Percentiles rank a stretch among this genome's conserved stretches.
phyloP scores from a whole-genome alignment of 2,888 invertebrate genomes.

The Psylliodes chrysocephalus region DNA sequence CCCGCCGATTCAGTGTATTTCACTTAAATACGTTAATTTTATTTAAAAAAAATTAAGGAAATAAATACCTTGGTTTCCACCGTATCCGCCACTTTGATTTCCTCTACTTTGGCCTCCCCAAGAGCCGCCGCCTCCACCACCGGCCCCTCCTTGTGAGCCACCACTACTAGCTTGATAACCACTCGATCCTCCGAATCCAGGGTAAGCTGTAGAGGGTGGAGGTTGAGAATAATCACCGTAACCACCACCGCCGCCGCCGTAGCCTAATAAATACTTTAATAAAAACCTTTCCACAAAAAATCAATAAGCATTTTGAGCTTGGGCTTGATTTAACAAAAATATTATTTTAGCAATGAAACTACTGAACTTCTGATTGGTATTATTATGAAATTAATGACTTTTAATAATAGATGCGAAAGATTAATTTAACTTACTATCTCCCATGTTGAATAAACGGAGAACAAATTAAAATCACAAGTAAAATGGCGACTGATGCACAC shows the following conservation, averaged over 20 bases:
- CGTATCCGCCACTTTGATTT: conserved; percentile 51
- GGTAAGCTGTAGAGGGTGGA: conserved; percentile 44
- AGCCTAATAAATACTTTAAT: too few relatives aligned
- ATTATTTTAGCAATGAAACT: not conserved
- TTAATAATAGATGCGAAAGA: conserved; percentile 10
- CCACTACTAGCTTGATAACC: conserved; percentile 30
- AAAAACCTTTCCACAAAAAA: too few relatives aligned
- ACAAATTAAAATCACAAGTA: not conserved
- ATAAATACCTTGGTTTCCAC: conserved; percentile 55
- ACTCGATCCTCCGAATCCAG: conserved; percentile 35
- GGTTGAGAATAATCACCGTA: conserved; percentile 50
- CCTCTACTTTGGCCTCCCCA: conserved; percentile 54
- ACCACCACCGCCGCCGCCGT: conserved; percentile 37
- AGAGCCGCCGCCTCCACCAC: conserved; percentile 40
- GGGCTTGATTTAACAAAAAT: not conserved
- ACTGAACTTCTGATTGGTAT: not conserved
- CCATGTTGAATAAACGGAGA: conserved; percentile 16
- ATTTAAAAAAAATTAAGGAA: too few relatives aligned
- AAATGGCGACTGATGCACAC: not conserved
- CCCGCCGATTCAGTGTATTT: too few relatives aligned
- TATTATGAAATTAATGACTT: not conserved
- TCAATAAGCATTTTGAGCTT: too few relatives aligned
- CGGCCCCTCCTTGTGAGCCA: conserved; percentile 19
- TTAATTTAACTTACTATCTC: conserved; percentile 35
- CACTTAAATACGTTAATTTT: too few relatives aligned